These are phyloP conservation scores for Lasaia peninsularis DNA, from an alignment of 1,140 invertebrate species.

Conservation along the genomic window DNA sequence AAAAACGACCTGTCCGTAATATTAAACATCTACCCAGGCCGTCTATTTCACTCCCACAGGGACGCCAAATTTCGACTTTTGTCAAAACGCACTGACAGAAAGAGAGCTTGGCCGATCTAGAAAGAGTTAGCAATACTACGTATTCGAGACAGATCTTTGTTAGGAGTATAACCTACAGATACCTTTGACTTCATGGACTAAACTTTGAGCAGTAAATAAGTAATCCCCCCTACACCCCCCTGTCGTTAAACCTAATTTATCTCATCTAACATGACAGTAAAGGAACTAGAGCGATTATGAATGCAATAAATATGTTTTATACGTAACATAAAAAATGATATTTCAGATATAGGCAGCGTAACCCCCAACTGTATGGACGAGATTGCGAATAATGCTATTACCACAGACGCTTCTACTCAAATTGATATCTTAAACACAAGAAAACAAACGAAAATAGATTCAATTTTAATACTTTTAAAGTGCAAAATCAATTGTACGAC, in stretches of 20 bases:
- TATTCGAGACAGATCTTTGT: too few species aligned
- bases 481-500: conserved; percentile 22
- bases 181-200: background rate
- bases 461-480: conserved; percentile 25
- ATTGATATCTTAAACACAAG: conserved; percentile 64
- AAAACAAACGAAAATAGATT: conserved; percentile 39
- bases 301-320: conserved; percentile 77
- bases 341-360: conserved; percentile 53
- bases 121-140: too few species aligned
- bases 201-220: background rate
- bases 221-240: background rate
- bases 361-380: conserved; percentile 74
- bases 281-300: conserved; percentile 69
- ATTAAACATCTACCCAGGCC: too few species aligned
- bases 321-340: conserved; percentile 74
- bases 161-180: too few species aligned
- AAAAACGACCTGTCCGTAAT: too few species aligned
- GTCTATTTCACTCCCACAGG: too few species aligned
- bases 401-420: conserved; percentile 77
- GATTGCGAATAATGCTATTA: conserved; percentile 77
- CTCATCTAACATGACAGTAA: conserved; percentile 55
- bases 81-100: too few species aligned
- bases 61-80: too few species aligned
- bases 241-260: conserved; percentile 59
- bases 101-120: too few species aligned